Conservation (phyloP, 1,140 invertebrate genomes). For the Cydia strobilella region DNA sequence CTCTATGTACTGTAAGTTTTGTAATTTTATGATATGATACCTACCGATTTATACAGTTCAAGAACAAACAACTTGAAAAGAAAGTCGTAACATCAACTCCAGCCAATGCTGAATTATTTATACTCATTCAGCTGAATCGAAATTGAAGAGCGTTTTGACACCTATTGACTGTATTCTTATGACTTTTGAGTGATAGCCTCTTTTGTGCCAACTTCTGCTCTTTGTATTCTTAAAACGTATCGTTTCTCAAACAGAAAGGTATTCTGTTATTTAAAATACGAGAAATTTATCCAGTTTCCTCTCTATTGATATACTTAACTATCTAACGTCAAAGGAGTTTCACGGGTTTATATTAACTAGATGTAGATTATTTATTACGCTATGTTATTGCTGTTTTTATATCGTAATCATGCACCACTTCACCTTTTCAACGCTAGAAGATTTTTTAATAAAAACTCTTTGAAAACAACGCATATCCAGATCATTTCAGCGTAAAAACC, state of each 20-base stretch:
- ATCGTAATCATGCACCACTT: background rate
- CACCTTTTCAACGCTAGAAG: background rate
- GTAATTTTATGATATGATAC: no score
- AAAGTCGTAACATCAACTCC: slow-evolving; percentile 38
- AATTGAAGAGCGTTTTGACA: slow-evolving; percentile 60
- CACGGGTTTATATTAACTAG: no score
- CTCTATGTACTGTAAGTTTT: no score
- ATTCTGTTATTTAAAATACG: slow-evolving; percentile 7
- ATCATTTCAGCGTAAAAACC: slow-evolving; percentile 48
- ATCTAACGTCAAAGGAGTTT: no score
- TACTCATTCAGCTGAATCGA: slow-evolving; percentile 63
- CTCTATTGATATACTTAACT: background rate
- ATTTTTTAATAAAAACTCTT: background rate
- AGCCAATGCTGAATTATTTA: slow-evolving; percentile 69
- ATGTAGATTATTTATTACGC: no score
- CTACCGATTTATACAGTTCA: background rate
- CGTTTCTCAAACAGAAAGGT: slow-evolving; percentile 47
- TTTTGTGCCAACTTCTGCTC: slow-evolving; percentile 60
- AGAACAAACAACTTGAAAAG: background rate
- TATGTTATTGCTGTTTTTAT: no score
- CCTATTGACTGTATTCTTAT: slow-evolving; percentile 70
- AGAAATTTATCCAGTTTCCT: background rate
- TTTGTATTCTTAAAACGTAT: slow-evolving; percentile 55
- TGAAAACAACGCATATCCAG: slow-evolving; percentile 50
- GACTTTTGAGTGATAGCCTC: slow-evolving; percentile 63